Base-by-base conservation (phyloP, 2,888 invertebrate species). In the Proisotoma minuta region DNA sequence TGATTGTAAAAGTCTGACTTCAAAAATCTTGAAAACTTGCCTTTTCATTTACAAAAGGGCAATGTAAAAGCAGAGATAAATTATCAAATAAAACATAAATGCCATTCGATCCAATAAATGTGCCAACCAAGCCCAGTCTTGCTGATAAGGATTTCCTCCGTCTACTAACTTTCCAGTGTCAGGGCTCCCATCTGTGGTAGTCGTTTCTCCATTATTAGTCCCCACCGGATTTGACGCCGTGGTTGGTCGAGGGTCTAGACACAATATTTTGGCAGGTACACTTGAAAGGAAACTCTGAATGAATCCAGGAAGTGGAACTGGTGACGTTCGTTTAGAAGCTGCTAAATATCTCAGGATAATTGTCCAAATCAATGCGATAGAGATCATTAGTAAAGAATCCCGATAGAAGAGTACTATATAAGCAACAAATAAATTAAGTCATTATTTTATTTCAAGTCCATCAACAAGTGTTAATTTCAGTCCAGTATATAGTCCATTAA, bases 101-200 rank as follows among this genome's bases (percentile, higher is more conserved):
- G 67, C 71, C 24, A 72, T 59, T 22, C 73, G 57, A 52, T 74
- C 73, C 20, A 74, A 53, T 8, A 74, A 52, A 60, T 74, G 72
- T 43, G 73, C 73, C 20, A 74, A 40, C 73, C 73, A 74, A 15
- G 73, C 73, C 72, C 72, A 74, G 50, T 74, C 72, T 23, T 70
- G 67, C 29, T 74, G 73, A 29, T 70, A 68, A 8, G 73, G 71
- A 56, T 66, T 70, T 18, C 61, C 61, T 28, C 48, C 51, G 10
- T 53, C 66, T 20, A 74, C 67, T 8, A 71, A 59, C 50, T 72
- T 72, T 20, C 68, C 70, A 50, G 29, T 60, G 18, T 68, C 72
- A 2, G 40, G 22, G 8, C 47, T 23, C 29, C 66, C 69, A 24
- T 67, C 71, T 1, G 54, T 10, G n/a, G n/a, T n/a, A n/a, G n/a